phyloP scores from a whole-genome alignment of 2,888 invertebrate species.

The Hypomecis punctinalis region DNA sequence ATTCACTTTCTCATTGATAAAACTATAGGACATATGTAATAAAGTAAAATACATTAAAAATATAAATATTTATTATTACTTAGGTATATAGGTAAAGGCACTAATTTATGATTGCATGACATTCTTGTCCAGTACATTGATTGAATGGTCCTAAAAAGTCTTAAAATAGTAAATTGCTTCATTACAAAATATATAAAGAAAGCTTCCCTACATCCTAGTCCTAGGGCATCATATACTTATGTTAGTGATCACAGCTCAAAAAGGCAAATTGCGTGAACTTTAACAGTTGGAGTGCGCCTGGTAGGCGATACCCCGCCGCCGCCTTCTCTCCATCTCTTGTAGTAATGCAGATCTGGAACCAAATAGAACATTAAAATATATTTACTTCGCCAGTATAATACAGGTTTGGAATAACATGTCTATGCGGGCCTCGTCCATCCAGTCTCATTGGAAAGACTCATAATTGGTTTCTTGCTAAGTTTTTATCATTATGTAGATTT shows the following conservation, averaged over 20 bases:
- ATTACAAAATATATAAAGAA: conserved; percentile 34
- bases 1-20: too few species aligned
- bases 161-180: conserved; percentile 32
- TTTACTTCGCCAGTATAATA: too few species aligned
- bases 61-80: conserved; percentile 45
- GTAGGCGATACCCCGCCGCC: conserved; percentile 70
- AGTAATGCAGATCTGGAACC: conserved; percentile 89
- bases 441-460: too few species aligned
- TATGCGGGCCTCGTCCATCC: too few species aligned
- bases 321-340: conserved; percentile 89
- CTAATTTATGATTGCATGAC: conserved; percentile 31
- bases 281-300: conserved; percentile 75
- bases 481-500: too few species aligned
- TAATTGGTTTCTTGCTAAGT: too few species aligned
- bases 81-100: conserved; percentile 33
- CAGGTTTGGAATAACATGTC: too few species aligned
- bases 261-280: conserved; percentile 62
- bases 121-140: conserved; percentile 31
- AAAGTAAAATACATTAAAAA: conserved; percentile 25
- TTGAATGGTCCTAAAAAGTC: conserved; percentile 32
- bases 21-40: conserved; percentile 2
- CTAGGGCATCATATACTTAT: conserved; percentile 42
- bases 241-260: conserved; percentile 73
- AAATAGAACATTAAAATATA: neutral
- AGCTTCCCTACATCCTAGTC: conserved; percentile 28